These are phyloP conservation scores for Pelochelys cantorii DNA, from an alignment of 2,797 vertebrate genomes.

Conservation along the genomic window DNA sequence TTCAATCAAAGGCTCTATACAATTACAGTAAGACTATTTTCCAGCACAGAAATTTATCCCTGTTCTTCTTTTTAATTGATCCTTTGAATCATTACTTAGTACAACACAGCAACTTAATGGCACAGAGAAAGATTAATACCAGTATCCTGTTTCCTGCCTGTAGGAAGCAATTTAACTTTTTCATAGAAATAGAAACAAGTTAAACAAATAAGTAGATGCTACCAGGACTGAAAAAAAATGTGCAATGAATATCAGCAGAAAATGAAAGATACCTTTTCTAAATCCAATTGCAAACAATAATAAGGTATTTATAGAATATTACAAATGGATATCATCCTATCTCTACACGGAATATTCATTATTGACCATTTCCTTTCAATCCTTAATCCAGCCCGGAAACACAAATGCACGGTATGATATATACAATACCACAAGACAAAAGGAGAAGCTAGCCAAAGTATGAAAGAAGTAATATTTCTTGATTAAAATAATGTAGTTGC, in stretches of 20 bases:
- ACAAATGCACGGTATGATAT: conserved; percentile 18
- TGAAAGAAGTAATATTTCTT: conserved; percentile 33
- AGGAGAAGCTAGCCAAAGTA: conserved; percentile 12
- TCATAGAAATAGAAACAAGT: conserved; percentile 36
- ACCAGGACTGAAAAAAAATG: conserved; percentile 14
- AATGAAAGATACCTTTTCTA: conserved; percentile 13
- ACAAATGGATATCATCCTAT: conserved; percentile 15
- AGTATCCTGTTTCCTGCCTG: conserved; percentile 40
- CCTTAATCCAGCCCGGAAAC: conserved; percentile 49
- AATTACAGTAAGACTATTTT: conserved; percentile 59
- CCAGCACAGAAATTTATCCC: conserved; percentile 44
- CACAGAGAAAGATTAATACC: conserved; percentile 49
- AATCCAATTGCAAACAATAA: conserved; percentile 41
- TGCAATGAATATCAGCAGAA: conserved; percentile 45
- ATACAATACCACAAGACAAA: conserved; percentile 30
- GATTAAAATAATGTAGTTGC: conserved; percentile 46
- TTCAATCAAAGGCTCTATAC: conserved; percentile 53
- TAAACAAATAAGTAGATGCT: conserved; percentile 49
- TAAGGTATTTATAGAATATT: conserved; percentile 21
- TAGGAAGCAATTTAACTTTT: conserved; percentile 45
- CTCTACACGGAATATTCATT: conserved; percentile 33
- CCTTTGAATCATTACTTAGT: conserved; percentile 63
- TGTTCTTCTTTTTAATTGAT: conserved; percentile 68
- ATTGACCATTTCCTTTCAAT: conserved; percentile 49
- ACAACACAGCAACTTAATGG: conserved; percentile 36